Evolutionary conservation across 2,113 vertebrate genomes (phyloP), one percentile per base, ranked within the genome.

Genomic region (Coptodon rendalli): DNA sequence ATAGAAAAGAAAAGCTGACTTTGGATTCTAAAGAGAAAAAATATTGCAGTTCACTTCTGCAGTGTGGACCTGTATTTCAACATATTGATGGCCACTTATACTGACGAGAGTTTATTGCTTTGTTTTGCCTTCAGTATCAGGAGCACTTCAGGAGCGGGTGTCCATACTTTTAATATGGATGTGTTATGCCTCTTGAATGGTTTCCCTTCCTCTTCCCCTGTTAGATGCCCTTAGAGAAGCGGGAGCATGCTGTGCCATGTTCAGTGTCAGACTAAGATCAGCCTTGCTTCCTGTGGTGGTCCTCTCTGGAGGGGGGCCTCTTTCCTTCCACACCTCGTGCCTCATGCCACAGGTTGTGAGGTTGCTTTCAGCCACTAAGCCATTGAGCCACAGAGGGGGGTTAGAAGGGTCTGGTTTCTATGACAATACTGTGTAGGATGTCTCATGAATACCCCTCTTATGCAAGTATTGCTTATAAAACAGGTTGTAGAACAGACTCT

Each of bases 251-350:
- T 89, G 85, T 80, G 85, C 82, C 80, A 71, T 82, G 85, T 87
- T 92, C 82, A 85, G 80, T 89, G 84, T 89, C 90, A 89, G 81
- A 29, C 56, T 81, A 76, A 87, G 82, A 87, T 93, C 66, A 89
- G 76, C 63, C 87, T 80, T 38, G 59, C 81, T 94, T 94, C 91
- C 94, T 93, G 89, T 53, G 87, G 84, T 78, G 61, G 81, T 24
- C 63, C 86, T 92, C 89, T 84, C 66, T 71, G 87, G 87, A 84
- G 76, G 43, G 87, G 87, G 52, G 48, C 82, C 80, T 52, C 80
- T 86, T 94, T 94, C 90, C 94, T 96, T 93, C 91, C 89, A 93
- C 68, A 76, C 90, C 82, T 80, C 29, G 43, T 84, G 92, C 84
- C 84, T 90, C 36, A 2, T 92, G 89, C 90, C 92, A 92, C 93